These are phyloP conservation scores for Rhizoglyphus robini DNA, from an alignment of 1,140 invertebrate species.

Conservation along the genomic window DNA sequence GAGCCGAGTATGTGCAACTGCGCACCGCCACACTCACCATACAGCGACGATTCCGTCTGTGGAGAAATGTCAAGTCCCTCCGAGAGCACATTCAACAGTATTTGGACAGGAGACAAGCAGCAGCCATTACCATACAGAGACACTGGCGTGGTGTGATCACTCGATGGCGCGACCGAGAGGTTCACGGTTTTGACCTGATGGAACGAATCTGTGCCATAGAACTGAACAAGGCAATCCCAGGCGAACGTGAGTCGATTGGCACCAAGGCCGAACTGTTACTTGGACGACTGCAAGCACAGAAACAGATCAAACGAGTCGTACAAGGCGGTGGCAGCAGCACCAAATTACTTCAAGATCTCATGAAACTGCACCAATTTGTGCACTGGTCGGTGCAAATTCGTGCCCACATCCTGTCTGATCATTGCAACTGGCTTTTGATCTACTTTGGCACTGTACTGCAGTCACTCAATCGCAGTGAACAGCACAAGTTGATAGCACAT, in stretches of 20 bases:
- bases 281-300: not conserved
- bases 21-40: not conserved
- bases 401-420: not conserved
- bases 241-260: not conserved
- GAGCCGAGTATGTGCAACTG: not conserved
- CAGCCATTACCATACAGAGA: not conserved
- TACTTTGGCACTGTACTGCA: not conserved
- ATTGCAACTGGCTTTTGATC: not conserved
- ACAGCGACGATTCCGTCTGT: not conserved
- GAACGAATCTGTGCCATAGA: not conserved
- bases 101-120: not conserved
- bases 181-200: not conserved
- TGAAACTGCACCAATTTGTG: not conserved
- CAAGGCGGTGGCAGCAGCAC: not conserved
- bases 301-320: not conserved
- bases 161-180: not conserved
- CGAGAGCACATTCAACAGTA: not conserved
- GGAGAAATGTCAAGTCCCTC: not conserved
- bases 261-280: not conserved
- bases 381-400: not conserved
- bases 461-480: slow-evolving; percentile 6
- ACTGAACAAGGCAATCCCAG: not conserved
- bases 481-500: not conserved
- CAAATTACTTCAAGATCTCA: not conserved
- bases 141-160: not conserved